These are phyloP conservation scores for Hucho hucho DNA, from an alignment of 2,113 vertebrate species.

Conservation along the genomic window DNA sequence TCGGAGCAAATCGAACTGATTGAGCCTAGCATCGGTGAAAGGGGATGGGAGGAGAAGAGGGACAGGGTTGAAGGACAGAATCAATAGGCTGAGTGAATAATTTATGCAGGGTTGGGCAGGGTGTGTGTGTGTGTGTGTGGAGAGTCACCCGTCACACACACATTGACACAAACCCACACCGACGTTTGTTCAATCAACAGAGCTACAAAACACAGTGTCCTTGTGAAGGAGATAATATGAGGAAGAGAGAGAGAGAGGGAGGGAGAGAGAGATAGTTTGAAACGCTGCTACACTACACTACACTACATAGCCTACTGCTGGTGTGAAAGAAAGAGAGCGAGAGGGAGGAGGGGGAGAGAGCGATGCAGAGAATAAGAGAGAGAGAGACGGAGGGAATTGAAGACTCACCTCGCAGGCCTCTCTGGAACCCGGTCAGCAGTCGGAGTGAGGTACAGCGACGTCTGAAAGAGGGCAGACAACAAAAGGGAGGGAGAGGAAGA, in stretches of 20 bases:
- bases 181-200: too few relatives aligned
- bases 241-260: too few relatives aligned
- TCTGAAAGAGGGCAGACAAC: slow-evolving; percentile 78
- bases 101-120: not conserved
- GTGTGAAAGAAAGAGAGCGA: slow-evolving; percentile 1
- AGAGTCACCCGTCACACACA: not conserved
- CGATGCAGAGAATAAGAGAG: not conserved
- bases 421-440: slow-evolving; percentile 84
- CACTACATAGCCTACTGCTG: slow-evolving; percentile 49
- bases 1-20: slow-evolving; percentile 46
- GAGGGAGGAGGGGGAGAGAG: not conserved
- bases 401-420: slow-evolving; percentile 86
- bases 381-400: not conserved
- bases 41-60: not conserved
- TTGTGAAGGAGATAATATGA: too few relatives aligned
- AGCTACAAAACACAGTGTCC: too few relatives aligned
- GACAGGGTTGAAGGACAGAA: not conserved
- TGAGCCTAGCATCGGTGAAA: slow-evolving; percentile 46
- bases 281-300: slow-evolving; percentile 35
- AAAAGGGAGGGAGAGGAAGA: slow-evolving; percentile 67
- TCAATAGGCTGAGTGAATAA: not conserved
- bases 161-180: too few relatives aligned
- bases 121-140: not conserved
- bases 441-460: slow-evolving; percentile 83
- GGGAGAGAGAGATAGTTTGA: not conserved